Percentiles rank a stretch among this genome's conserved stretches.
Evolutionary conservation across 2,113 vertebrate genomes (phyloP).

Genomic region (Felis catus): F.catus_Fca126_mat1.0 CM031420.1:89131001-89131500

Average conservation of each 20-base stretch:
- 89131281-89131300: not conserved
- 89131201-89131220: not conserved
- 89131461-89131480: not conserved
- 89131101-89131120: not conserved
- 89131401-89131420: not conserved
- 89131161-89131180: not conserved
- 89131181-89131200: not conserved
- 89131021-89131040: not conserved
- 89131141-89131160: not conserved
- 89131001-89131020: not conserved
- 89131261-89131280: not conserved
- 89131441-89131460: not conserved
- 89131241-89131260: not conserved
- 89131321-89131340: not conserved
- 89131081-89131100: not conserved
- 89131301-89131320: too few species aligned
- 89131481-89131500: not conserved
- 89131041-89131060: not conserved
- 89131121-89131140: not conserved
- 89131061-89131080: not conserved
- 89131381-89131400: not conserved
- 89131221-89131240: not conserved
- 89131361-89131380: not conserved
- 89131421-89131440: not conserved
- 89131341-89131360: not conserved